Evolutionary conservation across 2,888 invertebrate genomes (phyloP).

Genomic region (Pseudoips prasinana): DNA sequence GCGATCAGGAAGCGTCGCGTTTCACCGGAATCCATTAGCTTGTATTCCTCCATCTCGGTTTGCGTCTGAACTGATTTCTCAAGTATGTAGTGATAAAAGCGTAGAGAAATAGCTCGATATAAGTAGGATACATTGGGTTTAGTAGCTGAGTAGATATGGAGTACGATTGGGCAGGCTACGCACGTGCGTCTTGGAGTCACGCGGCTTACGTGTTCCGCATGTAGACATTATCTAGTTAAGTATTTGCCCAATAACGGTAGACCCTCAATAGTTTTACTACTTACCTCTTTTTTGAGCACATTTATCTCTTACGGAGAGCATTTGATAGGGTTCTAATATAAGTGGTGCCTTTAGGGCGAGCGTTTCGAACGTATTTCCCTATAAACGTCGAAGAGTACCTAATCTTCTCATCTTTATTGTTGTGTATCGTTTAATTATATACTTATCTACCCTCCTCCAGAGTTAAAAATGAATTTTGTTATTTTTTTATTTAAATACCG

Average conservation of each 20-base stretch:
- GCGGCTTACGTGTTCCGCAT: conserved; percentile 53
- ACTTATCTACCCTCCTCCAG: too few relatives aligned
- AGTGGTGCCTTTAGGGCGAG: too few relatives aligned
- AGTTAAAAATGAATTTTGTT: too few relatives aligned
- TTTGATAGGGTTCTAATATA: too few relatives aligned
- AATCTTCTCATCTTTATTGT: too few relatives aligned
- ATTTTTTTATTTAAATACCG: too few relatives aligned
- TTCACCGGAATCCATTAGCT: conserved; percentile 45
- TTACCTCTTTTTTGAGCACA: conserved; percentile 23
- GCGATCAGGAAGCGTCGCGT: conserved; percentile 11
- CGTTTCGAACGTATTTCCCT: too few relatives aligned
- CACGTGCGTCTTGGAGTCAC: conserved; percentile 65
- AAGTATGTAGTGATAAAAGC: conserved; percentile 42
- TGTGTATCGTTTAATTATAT: too few relatives aligned
- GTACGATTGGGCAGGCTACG: conserved; percentile 47
- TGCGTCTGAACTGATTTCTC: conserved; percentile 40
- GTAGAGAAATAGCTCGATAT: conserved; percentile 48
- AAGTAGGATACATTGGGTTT: conserved; percentile 62
- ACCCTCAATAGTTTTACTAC: conserved; percentile 32
- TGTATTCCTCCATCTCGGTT: conserved; percentile 34
- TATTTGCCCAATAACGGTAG: conserved; percentile 45
- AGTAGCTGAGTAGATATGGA: conserved; percentile 53
- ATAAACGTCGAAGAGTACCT: too few relatives aligned
- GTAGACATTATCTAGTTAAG: conserved; percentile 38
- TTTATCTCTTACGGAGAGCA: too few relatives aligned